Percentiles rank a stretch among this genome's conserved stretches.
phyloP scores from a whole-genome alignment of 2,888 invertebrate genomes.

The Galeruca laticollis region DNA sequence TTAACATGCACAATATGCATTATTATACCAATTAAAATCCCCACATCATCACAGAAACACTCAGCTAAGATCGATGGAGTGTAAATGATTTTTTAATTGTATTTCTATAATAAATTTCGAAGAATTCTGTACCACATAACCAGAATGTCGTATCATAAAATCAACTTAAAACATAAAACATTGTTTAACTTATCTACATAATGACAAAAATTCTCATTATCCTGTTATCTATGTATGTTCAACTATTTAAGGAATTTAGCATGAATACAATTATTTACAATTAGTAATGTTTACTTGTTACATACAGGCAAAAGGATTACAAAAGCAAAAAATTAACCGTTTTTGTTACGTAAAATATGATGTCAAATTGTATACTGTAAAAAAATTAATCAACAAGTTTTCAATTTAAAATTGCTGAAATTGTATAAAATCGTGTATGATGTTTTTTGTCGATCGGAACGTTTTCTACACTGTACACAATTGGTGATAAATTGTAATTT shows the following conservation, averaged over 20 bases:
- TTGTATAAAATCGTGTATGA: too few species aligned
- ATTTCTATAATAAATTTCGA: not conserved
- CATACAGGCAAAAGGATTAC: not conserved
- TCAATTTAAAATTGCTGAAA: too few species aligned
- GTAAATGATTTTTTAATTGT: too few species aligned
- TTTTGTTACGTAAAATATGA: not conserved
- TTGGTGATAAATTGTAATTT: too few species aligned
- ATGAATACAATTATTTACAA: constrained; percentile 1
- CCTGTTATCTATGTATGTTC: not conserved
- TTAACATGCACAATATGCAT: too few species aligned
- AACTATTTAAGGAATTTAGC: not conserved
- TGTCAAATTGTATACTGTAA: not conserved
- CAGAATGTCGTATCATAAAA: not conserved
- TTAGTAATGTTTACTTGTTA: constrained; percentile 4
- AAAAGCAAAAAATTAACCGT: not conserved
- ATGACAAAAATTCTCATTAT: not conserved
- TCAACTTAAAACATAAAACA: not conserved
- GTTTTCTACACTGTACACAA: too few species aligned
- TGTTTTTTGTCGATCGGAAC: too few species aligned
- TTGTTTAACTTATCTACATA: not conserved
- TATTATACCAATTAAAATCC: too few species aligned
- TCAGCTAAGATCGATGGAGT: too few species aligned
- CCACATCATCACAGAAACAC: too few species aligned
- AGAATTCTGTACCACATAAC: not conserved
- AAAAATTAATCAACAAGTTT: too few species aligned